Conservation (phyloP, 1,140 invertebrate genomes). For the Zaprionus inermis region DNA sequence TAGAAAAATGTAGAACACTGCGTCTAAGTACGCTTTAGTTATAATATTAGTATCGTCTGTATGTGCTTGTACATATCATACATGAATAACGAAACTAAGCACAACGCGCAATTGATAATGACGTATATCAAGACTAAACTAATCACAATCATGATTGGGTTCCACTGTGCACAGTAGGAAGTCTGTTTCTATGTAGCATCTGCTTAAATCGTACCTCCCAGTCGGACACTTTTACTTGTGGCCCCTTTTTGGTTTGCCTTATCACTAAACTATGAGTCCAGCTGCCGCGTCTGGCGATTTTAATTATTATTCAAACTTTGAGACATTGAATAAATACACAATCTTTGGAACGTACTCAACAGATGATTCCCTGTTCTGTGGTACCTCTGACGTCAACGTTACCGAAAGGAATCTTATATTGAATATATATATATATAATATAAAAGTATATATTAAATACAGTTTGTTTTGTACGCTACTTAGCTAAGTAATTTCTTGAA, state of each 20-base stretch:
- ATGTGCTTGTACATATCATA: not conserved
- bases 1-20: not conserved
- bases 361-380: not conserved
- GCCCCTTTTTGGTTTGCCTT: slow-evolving; percentile 6
- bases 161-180: slow-evolving; percentile 6
- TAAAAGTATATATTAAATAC: not conserved
- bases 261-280: slow-evolving; percentile 7
- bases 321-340: slow-evolving; percentile 3
- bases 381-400: slow-evolving; percentile 14
- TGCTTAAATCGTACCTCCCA: not conserved
- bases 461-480: not conserved
- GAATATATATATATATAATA: not conserved
- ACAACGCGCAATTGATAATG: not conserved
- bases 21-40: not conserved
- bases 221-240: slow-evolving; percentile 10
- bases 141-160: not conserved
- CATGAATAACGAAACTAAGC: not conserved
- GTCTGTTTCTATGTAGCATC: not conserved
- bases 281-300: slow-evolving; percentile 16
- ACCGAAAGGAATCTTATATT: not conserved
- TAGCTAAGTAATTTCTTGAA: not conserved
- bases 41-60: not conserved
- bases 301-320: slow-evolving; percentile 8
- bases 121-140: not conserved
- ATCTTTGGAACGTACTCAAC: slow-evolving; percentile 1